Percentiles rank a stretch among this genome's conserved stretches.
Conservation (phyloP, 2,888 invertebrate species). For the Morpho achilles region DNA sequence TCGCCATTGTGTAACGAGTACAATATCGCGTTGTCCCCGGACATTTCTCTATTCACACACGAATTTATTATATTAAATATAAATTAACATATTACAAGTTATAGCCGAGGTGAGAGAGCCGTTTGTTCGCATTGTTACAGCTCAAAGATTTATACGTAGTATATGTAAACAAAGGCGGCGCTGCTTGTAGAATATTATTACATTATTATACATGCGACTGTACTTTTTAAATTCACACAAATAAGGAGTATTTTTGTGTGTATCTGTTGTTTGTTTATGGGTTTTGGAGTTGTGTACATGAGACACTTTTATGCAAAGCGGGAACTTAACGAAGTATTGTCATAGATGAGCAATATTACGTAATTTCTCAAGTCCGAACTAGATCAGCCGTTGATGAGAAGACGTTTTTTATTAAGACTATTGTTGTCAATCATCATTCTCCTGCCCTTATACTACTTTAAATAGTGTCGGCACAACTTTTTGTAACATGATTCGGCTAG, state of each 20-base stretch:
- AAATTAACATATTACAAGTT: conserved; percentile 71
- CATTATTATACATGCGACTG: conserved; percentile 13
- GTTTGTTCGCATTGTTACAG: conserved; percentile 56
- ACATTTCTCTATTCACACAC: conserved; percentile 51
- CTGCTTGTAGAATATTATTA: conserved; percentile 12
- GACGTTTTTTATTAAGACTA: conserved; percentile 32
- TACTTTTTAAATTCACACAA: neutral
- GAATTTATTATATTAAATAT: conserved; percentile 73
- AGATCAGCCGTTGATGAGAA: conserved; percentile 46
- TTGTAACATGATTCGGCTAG: no score
- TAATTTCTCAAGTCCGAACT: conserved; percentile 45
- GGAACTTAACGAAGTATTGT: conserved; percentile 69
- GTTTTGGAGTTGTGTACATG: conserved; percentile 25
- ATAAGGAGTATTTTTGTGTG: conserved; percentile 12
- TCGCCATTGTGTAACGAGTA: conserved; percentile 38
- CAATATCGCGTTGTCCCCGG: conserved; percentile 41
- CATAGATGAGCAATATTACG: conserved; percentile 44
- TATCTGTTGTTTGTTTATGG: conserved; percentile 7
- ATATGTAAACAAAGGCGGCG: conserved; percentile 59
- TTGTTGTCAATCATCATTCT: neutral
- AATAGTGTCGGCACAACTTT: no score
- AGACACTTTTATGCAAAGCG: conserved; percentile 48
- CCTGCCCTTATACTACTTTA: no score
- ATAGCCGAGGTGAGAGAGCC: conserved; percentile 53
- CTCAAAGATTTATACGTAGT: conserved; percentile 59